phyloP scores from a whole-genome alignment of 2,888 invertebrate genomes.

The Andricus quercusramuli region DNA sequence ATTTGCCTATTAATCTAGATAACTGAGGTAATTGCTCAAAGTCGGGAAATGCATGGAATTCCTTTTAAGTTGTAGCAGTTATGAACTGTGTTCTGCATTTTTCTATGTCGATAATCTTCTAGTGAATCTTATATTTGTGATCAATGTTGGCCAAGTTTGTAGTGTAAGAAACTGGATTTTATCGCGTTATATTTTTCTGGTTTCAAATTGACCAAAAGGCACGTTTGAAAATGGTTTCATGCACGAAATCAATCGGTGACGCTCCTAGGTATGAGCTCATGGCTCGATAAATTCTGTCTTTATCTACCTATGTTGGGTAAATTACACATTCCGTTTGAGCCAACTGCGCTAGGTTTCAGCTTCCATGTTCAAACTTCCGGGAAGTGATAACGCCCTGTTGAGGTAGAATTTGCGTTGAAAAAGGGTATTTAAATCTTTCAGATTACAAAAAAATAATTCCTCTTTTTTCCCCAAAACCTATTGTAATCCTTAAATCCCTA shows the following conservation, averaged over 20 bases:
- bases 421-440: background rate
- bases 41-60: slow-evolving; percentile 14
- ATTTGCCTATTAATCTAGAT: slow-evolving; percentile 21
- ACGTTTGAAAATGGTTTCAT: background rate
- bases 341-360: slow-evolving; percentile 13
- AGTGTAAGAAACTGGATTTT: background rate
- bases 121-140: background rate
- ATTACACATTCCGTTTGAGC: background rate
- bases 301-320: slow-evolving; percentile 16
- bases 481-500: too few species aligned
- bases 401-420: background rate
- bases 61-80: background rate
- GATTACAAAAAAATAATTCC: background rate
- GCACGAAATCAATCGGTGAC: slow-evolving; percentile 23
- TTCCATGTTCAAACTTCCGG: slow-evolving; percentile 23
- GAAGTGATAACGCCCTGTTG: slow-evolving; percentile 13
- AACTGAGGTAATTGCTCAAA: background rate
- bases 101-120: too few species aligned
- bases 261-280: slow-evolving; percentile 35
- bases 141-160: background rate
- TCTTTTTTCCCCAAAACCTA: too few species aligned
- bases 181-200: background rate
- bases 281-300: slow-evolving; percentile 32
- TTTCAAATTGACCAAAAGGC: background rate
- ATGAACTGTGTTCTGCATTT: background rate